Evolutionary conservation across 2,113 vertebrate species (phyloP).

Genomic region (Poeciliopsis prolifica): DNA sequence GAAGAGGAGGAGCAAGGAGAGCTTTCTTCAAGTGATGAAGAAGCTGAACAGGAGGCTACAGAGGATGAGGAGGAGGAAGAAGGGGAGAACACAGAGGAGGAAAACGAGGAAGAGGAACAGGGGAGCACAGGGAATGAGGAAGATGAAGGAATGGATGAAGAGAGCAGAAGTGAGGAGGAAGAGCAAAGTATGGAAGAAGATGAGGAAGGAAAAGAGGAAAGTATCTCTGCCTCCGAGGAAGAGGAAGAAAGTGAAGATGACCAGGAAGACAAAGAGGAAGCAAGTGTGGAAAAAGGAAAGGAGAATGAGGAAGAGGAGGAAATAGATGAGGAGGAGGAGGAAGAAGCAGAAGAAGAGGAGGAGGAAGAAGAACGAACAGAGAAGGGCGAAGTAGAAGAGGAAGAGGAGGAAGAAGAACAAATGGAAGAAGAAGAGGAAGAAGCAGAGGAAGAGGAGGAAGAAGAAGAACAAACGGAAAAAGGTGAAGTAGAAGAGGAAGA

Average conservation of each 20-base stretch:
- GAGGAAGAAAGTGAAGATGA: conserved; percentile 3
- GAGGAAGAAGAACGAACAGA: not conserved
- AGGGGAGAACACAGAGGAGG: not conserved
- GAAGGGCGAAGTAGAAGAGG: not conserved
- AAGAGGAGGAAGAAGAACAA: not conserved
- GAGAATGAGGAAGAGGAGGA: not conserved
- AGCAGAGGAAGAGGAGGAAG: not conserved
- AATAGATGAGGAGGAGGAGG: not conserved
- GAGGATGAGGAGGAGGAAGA: not conserved
- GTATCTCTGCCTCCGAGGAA: not conserved
- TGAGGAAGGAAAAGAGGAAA: not conserved
- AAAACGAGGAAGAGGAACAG: not conserved
- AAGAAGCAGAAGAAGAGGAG: not conserved
- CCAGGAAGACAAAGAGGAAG: not conserved
- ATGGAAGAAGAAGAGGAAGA: not conserved
- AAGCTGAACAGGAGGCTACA: conserved; percentile 12
- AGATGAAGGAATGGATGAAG: not conserved
- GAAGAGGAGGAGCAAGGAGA: conserved; percentile 22
- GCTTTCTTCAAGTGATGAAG: not conserved
- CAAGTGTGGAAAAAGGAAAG: not conserved
- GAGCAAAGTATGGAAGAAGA: not conserved
- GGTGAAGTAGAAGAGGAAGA: not conserved
- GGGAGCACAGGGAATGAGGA: not conserved
- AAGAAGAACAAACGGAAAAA: no score
- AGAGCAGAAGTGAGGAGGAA: not conserved